A percentile compares a stretch with the other conserved stretches of the same genome.
Evolutionary conservation across 2,113 vertebrate genomes (phyloP).

Genomic region (Charadrius vociferus): DNA sequence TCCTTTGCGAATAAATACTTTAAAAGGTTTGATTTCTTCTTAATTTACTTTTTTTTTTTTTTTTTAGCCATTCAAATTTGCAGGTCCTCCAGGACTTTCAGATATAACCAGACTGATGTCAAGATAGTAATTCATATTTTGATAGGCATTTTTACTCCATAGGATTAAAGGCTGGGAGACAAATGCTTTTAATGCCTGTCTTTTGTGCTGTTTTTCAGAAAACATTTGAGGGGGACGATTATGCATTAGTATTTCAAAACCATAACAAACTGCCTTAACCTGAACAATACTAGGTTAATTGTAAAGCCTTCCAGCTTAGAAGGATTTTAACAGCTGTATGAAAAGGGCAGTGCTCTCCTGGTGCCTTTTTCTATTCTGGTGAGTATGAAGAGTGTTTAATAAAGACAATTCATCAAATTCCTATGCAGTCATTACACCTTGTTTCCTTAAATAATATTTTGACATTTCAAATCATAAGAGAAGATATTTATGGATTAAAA

Average conservation of each 20-base stretch:
- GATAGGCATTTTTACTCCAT: neutral
- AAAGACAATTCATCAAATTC: neutral
- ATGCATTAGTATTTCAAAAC: neutral
- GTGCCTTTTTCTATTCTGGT: neutral
- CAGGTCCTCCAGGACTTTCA: neutral
- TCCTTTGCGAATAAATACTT: conserved; percentile 1
- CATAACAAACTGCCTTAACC: neutral
- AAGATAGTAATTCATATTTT: neutral
- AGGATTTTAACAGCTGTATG: neutral
- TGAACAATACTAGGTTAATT: neutral
- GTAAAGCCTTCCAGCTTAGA: neutral
- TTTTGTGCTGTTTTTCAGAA: neutral
- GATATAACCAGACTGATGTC: neutral
- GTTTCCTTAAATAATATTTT: conserved; percentile 2
- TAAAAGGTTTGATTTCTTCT: neutral
- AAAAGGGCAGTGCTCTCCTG: neutral
- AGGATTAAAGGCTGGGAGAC: neutral
- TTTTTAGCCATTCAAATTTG: neutral
- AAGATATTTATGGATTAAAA: neutral
- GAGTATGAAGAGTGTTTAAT: neutral
- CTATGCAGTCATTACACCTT: neutral
- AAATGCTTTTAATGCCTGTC: neutral
- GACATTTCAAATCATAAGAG: neutral
- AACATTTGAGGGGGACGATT: neutral
- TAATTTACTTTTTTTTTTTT: neutral